phyloP scores from a whole-genome alignment of 2,888 invertebrate species.

The Athalia circularis region DNA sequence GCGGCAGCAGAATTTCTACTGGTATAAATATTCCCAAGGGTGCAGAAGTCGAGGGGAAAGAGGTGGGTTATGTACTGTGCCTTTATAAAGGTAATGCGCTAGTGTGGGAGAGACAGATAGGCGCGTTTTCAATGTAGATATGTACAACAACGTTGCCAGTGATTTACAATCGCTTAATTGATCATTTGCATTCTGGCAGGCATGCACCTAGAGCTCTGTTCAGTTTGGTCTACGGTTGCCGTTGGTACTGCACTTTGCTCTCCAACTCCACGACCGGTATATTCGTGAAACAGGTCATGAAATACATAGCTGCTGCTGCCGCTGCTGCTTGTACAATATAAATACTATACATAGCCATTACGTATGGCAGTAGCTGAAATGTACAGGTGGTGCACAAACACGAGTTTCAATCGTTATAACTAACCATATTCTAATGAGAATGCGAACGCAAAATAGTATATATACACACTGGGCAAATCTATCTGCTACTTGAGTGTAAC shows the following conservation, averaged over 20 bases:
- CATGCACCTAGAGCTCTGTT: slow-evolving; percentile 38
- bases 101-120: not conserved
- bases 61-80: not conserved
- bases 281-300: slow-evolving; percentile 69
- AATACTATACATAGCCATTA: slow-evolving; percentile 44
- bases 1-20: not conserved
- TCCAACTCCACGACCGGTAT: slow-evolving; percentile 53
- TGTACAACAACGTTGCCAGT: slow-evolving; percentile 55
- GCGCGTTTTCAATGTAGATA: not conserved
- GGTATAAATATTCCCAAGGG: slow-evolving; percentile 44
- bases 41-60: not conserved
- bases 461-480: not conserved
- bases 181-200: slow-evolving; percentile 68
- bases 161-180: slow-evolving; percentile 71
- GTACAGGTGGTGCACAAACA: slow-evolving; percentile 14
- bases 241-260: slow-evolving; percentile 35
- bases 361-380: not conserved
- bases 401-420: not conserved
- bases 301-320: slow-evolving; percentile 48
- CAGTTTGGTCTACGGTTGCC: slow-evolving; percentile 28
- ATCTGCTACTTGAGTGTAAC: slow-evolving; percentile 36
- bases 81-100: not conserved
- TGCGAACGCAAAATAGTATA: not conserved
- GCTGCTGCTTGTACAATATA: not conserved
- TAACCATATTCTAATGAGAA: not conserved